Evolutionary conservation across 2,113 vertebrate species (phyloP).

Genomic region (Hydrochoerus hydrochaeris): DNA sequence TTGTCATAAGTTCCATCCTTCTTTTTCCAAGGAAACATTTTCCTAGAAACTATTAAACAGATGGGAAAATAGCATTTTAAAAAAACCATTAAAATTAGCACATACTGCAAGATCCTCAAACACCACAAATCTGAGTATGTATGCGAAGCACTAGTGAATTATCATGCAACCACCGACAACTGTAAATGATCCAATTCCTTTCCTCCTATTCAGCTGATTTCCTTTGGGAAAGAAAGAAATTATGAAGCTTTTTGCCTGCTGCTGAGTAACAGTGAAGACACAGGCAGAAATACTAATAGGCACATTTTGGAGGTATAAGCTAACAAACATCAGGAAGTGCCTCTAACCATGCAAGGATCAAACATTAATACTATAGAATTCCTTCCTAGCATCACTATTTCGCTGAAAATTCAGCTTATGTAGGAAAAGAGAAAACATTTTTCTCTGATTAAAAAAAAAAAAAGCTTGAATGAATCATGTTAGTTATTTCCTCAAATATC

Average conservation of each 20-base stretch:
- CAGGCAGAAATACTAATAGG: not conserved
- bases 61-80: not conserved
- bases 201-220: not conserved
- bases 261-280: not conserved
- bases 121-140: not conserved
- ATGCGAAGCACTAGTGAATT: not conserved
- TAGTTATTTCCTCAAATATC: not conserved
- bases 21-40: conserved; percentile 28
- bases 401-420: conserved; percentile 7
- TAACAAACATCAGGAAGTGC: conserved; percentile 18
- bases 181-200: conserved; percentile 8
- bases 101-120: not conserved
- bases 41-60: conserved; percentile 24
- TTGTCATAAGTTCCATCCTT: not conserved
- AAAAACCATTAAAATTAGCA: conserved; percentile 8
- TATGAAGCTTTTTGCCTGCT: conserved; percentile 39
- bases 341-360: not conserved
- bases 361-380: not conserved
- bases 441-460: not conserved
- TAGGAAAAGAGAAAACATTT: conserved; percentile 7
- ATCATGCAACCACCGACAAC: not conserved
- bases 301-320: not conserved
- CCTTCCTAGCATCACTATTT: not conserved
- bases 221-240: not conserved
- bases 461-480: not conserved